Conservation (phyloP, 2,888 invertebrate genomes). For the Mesopsocus fuscifrons region DNA sequence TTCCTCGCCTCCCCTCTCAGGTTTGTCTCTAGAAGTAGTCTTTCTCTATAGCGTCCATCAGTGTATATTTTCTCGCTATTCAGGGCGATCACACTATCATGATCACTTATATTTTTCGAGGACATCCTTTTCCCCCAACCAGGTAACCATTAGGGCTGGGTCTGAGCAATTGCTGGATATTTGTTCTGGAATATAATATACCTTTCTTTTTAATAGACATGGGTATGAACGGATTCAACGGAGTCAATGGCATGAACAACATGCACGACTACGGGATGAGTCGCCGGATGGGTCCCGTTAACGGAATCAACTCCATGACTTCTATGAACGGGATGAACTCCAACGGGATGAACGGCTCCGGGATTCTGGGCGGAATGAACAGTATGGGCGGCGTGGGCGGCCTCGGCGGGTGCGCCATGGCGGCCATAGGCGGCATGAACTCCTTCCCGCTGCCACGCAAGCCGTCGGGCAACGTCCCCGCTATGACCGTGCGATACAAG, state of each 20-base stretch:
- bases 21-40: too few relatives aligned
- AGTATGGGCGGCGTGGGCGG: neutral
- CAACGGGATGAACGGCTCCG: too few relatives aligned
- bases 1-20: too few relatives aligned
- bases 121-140: too few relatives aligned
- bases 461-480: neutral
- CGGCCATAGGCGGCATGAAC: neutral
- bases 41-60: too few relatives aligned
- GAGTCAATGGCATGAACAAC: neutral
- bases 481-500: slow-evolving; percentile 1
- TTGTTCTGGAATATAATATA: too few relatives aligned
- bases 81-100: too few relatives aligned
- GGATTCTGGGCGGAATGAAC: neutral
- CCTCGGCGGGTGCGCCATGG: neutral
- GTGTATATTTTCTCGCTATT: too few relatives aligned
- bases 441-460: neutral
- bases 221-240: neutral
- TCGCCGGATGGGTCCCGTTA: too few relatives aligned
- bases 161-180: too few relatives aligned
- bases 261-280: neutral
- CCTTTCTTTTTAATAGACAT: neutral
- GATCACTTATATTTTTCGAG: too few relatives aligned
- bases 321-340: neutral
- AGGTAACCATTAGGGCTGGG: too few relatives aligned
- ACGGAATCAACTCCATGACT: neutral